phyloP scores from a whole-genome alignment of 1,140 invertebrate species.

The Drosophila seguyi region DNA sequence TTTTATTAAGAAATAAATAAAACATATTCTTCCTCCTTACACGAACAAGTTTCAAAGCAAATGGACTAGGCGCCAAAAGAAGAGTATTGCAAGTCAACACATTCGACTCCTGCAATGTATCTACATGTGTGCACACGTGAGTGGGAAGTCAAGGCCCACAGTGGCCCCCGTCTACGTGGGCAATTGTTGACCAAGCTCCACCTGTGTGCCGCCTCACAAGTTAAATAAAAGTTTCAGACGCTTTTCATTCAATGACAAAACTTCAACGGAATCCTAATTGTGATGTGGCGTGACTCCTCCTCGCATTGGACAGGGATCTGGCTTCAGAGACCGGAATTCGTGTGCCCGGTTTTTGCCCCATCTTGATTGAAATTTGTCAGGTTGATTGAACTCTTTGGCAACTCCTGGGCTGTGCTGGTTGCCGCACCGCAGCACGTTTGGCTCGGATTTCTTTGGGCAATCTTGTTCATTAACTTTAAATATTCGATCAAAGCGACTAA shows the following conservation, averaged over 20 bases:
- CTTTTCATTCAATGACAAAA: slow-evolving; percentile 78
- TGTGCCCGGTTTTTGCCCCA: slow-evolving; percentile 56
- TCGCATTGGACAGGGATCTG: slow-evolving; percentile 10
- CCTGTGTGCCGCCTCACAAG: slow-evolving; percentile 45
- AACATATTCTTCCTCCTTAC: background rate
- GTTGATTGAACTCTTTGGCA: slow-evolving; percentile 70
- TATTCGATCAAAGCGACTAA: slow-evolving; percentile 75
- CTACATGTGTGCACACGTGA: slow-evolving; percentile 49
- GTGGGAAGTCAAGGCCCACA: slow-evolving; percentile 30
- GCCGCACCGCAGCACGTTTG: slow-evolving; percentile 27
- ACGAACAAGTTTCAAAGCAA: background rate
- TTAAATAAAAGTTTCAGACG: slow-evolving; percentile 78
- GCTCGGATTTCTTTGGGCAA: slow-evolving; percentile 38
- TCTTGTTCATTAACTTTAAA: slow-evolving; percentile 77
- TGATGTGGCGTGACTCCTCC: slow-evolving; percentile 65
- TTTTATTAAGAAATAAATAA: background rate
- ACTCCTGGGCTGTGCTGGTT: slow-evolving; percentile 36
- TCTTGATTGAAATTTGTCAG: slow-evolving; percentile 75
- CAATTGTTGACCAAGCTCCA: slow-evolving; percentile 69
- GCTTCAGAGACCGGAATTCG: slow-evolving; percentile 13
- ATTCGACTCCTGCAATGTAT: slow-evolving; percentile 30
- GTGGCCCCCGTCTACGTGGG: slow-evolving; percentile 7
- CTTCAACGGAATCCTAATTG: slow-evolving; percentile 75
- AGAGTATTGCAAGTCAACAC: slow-evolving; percentile 8
- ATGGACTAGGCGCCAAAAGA: background rate